phyloP scores from a whole-genome alignment of 2,113 vertebrate genomes.

The Paracanthobrama guichenoti region DNA sequence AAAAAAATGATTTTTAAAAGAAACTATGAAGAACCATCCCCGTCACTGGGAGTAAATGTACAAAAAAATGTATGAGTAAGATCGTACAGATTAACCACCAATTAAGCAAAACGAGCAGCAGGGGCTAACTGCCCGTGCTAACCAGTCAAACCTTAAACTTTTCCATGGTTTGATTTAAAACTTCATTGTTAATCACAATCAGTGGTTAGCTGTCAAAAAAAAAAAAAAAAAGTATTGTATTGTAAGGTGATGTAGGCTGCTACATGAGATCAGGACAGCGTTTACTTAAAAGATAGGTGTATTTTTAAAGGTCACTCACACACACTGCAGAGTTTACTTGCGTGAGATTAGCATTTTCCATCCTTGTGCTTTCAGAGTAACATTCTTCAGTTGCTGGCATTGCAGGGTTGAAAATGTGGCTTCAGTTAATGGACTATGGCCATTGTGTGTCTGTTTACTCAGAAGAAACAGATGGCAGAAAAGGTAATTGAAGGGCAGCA shows the following conservation, averaged over 20 bases:
- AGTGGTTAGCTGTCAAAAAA: too few species aligned
- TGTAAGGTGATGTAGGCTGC: not conserved
- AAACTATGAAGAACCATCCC: too few species aligned
- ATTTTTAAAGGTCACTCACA: not conserved
- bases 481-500: slow-evolving; percentile 1
- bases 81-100: too few species aligned
- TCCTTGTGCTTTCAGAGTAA: not conserved
- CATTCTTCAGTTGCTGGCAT: not conserved
- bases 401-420: not conserved
- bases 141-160: too few species aligned
- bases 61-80: too few species aligned
- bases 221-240: too few species aligned
- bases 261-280: not conserved
- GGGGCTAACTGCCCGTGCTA: too few species aligned
- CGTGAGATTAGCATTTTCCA: not conserved
- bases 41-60: too few species aligned
- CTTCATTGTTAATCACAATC: too few species aligned
- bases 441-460: not conserved
- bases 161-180: too few species aligned
- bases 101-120: too few species aligned
- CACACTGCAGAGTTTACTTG: not conserved
- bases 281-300: not conserved
- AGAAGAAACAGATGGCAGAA: not conserved
- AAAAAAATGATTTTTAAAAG: too few species aligned
- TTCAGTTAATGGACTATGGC: not conserved